Base-by-base conservation (phyloP, 2,113 vertebrate species). In the Amphiprion ocellaris region DNA sequence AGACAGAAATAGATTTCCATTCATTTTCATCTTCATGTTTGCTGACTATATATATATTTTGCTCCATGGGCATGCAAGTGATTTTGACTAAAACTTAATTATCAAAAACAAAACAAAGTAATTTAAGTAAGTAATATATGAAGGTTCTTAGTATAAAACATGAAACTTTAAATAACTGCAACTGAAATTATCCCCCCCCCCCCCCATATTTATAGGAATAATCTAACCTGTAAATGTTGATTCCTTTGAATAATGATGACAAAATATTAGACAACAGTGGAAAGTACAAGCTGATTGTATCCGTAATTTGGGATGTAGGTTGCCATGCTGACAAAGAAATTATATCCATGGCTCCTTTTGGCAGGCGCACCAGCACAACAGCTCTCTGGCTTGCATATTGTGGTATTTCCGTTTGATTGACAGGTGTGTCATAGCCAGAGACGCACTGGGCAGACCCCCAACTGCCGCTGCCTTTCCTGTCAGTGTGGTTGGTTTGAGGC, bases 381-480 rank as follows among this genome's bases (percentile, higher is more conserved):
- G 83, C 82, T 82, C 68, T 58, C 79, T 90, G 87, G 80, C 90
- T 88, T 26, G 67, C 85, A 79, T 70, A 83, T 81, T 80, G 73
- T 81, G 77, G 49, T 81, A 85, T 90, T 85, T 91, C 73, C 73
- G 63, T 77, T 81, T 93, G 92, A 93, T 85, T 93, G 92, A 91
- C 91, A 92, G 88, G 84, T 84, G 89, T 92, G 88, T 90, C 90
- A 93, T 92, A 90, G 89, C 88, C 89, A 90, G 85, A 83, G 91
- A 93, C 83, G 58, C 73, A 83, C 47, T 84, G 87, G 92, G 92
- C 90, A 92, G 90, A 89, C 82, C 88, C 90, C 91, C 90, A 92
- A 89, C 79, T 85, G 89, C 83, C 61, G 46, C 61, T 87, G 87
- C 90, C 39, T 77, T 80, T 82, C 78, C 84, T 90, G 88, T 92